A percentile compares a stretch with the other conserved stretches of the same genome.
Conservation (phyloP, 2,113 vertebrate genomes). For the Oncorhynchus keta region DNA sequence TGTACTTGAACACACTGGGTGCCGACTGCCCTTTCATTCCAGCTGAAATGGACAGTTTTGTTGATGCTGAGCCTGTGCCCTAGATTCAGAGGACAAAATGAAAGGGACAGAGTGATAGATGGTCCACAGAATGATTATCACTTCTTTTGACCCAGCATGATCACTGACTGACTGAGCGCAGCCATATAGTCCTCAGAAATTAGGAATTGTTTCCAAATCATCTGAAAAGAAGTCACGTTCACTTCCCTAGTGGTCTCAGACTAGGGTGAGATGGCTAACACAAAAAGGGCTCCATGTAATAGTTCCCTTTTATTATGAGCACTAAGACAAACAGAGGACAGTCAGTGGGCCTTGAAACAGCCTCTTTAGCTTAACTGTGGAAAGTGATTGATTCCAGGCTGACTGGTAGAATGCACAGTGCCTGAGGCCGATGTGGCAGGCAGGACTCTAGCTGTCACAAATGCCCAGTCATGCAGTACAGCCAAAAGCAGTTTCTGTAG, state of each 20-base stretch:
- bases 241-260: background rate
- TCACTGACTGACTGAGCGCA: background rate
- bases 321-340: conserved; percentile 39
- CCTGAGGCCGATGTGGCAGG: conserved; percentile 68
- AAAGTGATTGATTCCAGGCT: conserved; percentile 68
- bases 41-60: conserved; percentile 45
- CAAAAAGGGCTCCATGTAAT: conserved; percentile 9
- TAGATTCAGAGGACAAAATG: conserved; percentile 41
- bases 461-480: conserved; percentile 78
- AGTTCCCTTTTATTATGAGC: conserved; percentile 8
- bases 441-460: conserved; percentile 72
- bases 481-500: conserved; percentile 63
- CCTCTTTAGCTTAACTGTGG: conserved; percentile 49
- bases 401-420: conserved; percentile 47
- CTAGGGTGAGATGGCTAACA: background rate
- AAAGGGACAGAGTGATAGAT: background rate
- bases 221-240: background rate
- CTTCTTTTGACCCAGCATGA: conserved; percentile 16
- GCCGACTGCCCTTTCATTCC: conserved; percentile 26
- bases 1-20: too few relatives aligned
- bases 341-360: conserved; percentile 37
- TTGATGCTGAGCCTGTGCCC: conserved; percentile 53
- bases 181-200: background rate
- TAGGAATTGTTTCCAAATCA: background rate
- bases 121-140: conserved; percentile 11